A percentile compares a stretch with the other conserved stretches of the same genome.
Conservation (phyloP, 2,113 vertebrate genomes). For the Blennius ocellaris region DNA sequence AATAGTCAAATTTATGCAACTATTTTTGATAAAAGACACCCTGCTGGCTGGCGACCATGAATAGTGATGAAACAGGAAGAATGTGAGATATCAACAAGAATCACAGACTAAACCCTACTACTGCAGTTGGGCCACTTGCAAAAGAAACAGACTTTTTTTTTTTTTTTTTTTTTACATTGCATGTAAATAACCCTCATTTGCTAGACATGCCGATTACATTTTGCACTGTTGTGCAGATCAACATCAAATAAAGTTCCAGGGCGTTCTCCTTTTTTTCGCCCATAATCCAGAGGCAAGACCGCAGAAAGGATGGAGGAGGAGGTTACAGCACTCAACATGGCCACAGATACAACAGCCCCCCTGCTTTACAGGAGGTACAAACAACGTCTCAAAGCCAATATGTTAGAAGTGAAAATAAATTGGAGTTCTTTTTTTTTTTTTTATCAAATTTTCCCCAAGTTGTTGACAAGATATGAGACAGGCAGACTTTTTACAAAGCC, state of each 20-base stretch:
- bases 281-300: constrained; percentile 67
- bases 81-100: neutral
- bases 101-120: neutral
- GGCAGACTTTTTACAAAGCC: neutral
- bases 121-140: too few species aligned
- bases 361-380: constrained; percentile 12
- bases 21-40: too few species aligned
- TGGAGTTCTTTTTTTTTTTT: neutral
- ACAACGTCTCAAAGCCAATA: constrained; percentile 7
- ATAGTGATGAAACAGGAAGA: too few species aligned
- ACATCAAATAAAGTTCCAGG: constrained; percentile 60
- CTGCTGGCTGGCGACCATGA: too few species aligned
- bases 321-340: constrained; percentile 51
- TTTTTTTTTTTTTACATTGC: too few species aligned
- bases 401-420: neutral
- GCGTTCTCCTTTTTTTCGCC: constrained; percentile 55
- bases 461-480: neutral
- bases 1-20: too few species aligned
- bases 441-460: neutral
- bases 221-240: constrained; percentile 24
- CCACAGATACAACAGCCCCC: constrained; percentile 18
- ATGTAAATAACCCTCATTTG: constrained; percentile 9
- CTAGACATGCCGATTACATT: neutral
- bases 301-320: constrained; percentile 64
- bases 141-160: too few species aligned